Evolutionary conservation across 2,113 vertebrate genomes (phyloP).

Genomic region (Sinocyclocheilus anophthalmus): DNA sequence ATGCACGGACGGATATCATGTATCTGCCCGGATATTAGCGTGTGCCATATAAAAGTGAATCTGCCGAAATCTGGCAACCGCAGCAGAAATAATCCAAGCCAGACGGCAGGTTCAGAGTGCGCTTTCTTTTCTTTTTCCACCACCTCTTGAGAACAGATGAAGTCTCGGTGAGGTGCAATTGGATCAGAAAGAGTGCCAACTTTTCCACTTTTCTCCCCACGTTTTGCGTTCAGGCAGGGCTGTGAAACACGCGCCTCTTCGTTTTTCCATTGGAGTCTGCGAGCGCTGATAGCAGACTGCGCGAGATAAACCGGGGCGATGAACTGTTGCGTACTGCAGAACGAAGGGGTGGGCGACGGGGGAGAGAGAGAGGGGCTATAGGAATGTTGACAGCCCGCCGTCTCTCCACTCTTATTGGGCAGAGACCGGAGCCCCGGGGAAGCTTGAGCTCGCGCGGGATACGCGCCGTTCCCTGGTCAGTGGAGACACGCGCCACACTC

Average conservation of each 20-base stretch:
- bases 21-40: conserved; percentile 58
- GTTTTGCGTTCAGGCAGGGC: conserved; percentile 10
- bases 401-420: conserved; percentile 75
- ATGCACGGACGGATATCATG: conserved; percentile 60
- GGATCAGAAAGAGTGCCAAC: conserved; percentile 40
- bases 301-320: conserved; percentile 63
- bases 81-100: conserved; percentile 62
- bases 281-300: conserved; percentile 68
- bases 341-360: conserved; percentile 59
- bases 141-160: conserved; percentile 36
- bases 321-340: conserved; percentile 54
- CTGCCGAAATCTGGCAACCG: conserved; percentile 54
- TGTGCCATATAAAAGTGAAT: conserved; percentile 68
- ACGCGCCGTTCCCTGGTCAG: conserved; percentile 24
- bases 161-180: conserved; percentile 38
- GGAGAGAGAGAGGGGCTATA: conserved; percentile 43
- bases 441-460: conserved; percentile 52
- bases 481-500: conserved; percentile 1
- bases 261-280: conserved; percentile 54
- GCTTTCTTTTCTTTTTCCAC: conserved; percentile 21
- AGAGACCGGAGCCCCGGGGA: conserved; percentile 61
- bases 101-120: conserved; percentile 44
- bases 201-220: conserved; percentile 6
- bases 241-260: conserved; percentile 39
- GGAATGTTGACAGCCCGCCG: conserved; percentile 67